Percentiles rank a stretch among this genome's conserved stretches.
Evolutionary conservation across 2,888 invertebrate genomes (phyloP).

Genomic region (Ophraella communa): DNA sequence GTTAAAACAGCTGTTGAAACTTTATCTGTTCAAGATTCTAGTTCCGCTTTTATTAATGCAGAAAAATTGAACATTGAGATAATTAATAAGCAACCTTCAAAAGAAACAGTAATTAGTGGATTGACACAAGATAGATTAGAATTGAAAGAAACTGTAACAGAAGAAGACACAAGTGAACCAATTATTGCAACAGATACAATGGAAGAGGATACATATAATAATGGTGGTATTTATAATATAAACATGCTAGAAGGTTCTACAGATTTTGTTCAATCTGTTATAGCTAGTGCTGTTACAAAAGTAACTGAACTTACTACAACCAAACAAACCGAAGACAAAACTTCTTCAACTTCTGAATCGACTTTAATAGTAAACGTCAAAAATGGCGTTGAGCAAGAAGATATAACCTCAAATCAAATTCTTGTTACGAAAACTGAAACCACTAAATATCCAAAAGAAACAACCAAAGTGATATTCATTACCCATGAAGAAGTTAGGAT

Average conservation of each 20-base stretch:
- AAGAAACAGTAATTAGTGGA: no score
- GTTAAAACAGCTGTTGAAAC: no score
- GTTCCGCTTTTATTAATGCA: no score
- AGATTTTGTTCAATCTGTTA: conserved; percentile 22
- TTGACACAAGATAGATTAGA: no score
- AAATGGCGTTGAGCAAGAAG: neutral
- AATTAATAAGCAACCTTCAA: no score
- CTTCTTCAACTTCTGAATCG: neutral
- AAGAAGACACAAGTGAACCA: neutral
- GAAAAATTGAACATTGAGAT: no score
- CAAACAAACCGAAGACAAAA: neutral
- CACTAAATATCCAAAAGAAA: conserved; percentile 39
- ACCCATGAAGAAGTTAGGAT: conserved; percentile 76
- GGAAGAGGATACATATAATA: no score
- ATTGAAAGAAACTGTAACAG: neutral
- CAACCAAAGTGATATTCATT: conserved; percentile 68
- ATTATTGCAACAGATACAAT: neutral
- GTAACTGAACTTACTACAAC: conserved; percentile 9
- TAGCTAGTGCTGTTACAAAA: conserved; percentile 27
- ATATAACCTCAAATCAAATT: neutral
- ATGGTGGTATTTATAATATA: neutral
- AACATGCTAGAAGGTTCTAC: conserved; percentile 14
- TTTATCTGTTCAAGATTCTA: no score
- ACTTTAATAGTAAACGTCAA: neutral
- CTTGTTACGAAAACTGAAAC: conserved; percentile 13